These are phyloP conservation scores for Drosophila borealis DNA, from an alignment of 2,888 invertebrate species.

Conservation along the genomic window DNA sequence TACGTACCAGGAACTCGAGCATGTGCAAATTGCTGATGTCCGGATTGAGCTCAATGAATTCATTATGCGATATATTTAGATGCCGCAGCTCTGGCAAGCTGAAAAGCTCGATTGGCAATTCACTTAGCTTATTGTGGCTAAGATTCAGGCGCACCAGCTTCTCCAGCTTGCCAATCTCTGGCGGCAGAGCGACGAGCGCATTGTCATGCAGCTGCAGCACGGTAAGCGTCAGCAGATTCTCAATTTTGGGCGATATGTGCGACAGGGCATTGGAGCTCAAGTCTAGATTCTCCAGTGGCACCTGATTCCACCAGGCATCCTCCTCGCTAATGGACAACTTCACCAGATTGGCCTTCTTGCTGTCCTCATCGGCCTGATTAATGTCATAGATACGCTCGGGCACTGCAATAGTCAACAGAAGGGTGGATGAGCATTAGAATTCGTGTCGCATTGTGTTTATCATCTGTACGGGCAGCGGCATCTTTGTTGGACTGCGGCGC, in stretches of 20 bases:
- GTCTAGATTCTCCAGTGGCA: slow-evolving; percentile 91
- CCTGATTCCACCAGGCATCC: slow-evolving; percentile 93
- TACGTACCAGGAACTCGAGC: slow-evolving; percentile 89
- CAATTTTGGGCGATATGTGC: slow-evolving; percentile 88
- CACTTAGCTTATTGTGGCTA: slow-evolving; percentile 89
- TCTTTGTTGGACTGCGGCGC: slow-evolving; percentile 32
- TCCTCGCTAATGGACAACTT: slow-evolving; percentile 85
- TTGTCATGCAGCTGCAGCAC: slow-evolving; percentile 94
- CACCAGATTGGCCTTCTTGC: slow-evolving; percentile 86
- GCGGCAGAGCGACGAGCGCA: slow-evolving; percentile 89
- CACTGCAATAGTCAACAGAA: slow-evolving; percentile 85
- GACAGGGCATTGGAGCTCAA: slow-evolving; percentile 90
- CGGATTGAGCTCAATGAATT: slow-evolving; percentile 88
- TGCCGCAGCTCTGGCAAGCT: slow-evolving; percentile 89
- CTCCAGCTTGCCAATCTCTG: slow-evolving; percentile 89
- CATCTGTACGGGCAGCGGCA: slow-evolving; percentile 50
- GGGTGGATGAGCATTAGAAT: slow-evolving; percentile 7
- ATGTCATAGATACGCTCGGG: slow-evolving; percentile 91
- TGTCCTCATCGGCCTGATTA: slow-evolving; percentile 88
- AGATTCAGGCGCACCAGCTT: slow-evolving; percentile 89
- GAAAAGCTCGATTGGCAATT: slow-evolving; percentile 89
- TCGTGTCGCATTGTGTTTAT: background rate
- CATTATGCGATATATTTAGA: slow-evolving; percentile 91
- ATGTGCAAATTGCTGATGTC: slow-evolving; percentile 92
- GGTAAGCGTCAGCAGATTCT: slow-evolving; percentile 88